Base-by-base conservation (phyloP, 1,140 invertebrate genomes). In the Drosophila watanabei region DNA sequence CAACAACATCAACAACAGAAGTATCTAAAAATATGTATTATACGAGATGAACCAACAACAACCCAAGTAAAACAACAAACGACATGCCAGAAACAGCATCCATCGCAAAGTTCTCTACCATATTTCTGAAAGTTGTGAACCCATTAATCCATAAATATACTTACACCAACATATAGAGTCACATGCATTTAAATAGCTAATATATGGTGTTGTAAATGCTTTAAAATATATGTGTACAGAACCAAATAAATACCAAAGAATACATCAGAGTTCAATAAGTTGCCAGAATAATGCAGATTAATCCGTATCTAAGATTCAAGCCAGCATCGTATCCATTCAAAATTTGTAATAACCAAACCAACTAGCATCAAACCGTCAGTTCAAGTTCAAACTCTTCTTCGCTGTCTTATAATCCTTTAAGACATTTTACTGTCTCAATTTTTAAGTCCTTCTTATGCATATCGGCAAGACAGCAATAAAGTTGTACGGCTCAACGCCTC, bases 141-240 rank as follows among this genome's bases (percentile, higher is more conserved):
- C 62, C 28, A 72, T 72, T 77, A 78, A 18, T 45, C 46, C 63
- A 72, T 56, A 46, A 45, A 60, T 48, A 60, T 28, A 41, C 41
- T 49, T 20, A 52, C 18, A 32, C 16, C 61, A 28, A 54, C 46
- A 83, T 32, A 78, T 30, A 52, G 64, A 41, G 28, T 60, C 68
- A 78, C 66, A 54, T 65, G 79, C 82, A 85, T 82, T 84, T 75
- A 77, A 80, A 72, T 79, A 68, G 61, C 58, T 68, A 68, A 56
- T 56, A 68, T 75, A 79, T 77, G 72, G 77, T 89, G 72, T 89
- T 89, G 81, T 89, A 89, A 88, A 89, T 80, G 85, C 68, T 80
- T 68, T 56, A 56, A 72, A 68, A 78, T 54, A 52, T 73, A 73
- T 85, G 79, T 85, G 79, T 85, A 79, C 79, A 77, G 65, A 66